Evolutionary conservation across 2,888 invertebrate genomes (phyloP), one percentile per base, ranked within the genome.

Genomic region (Nephrotoma guestfalica): DNA sequence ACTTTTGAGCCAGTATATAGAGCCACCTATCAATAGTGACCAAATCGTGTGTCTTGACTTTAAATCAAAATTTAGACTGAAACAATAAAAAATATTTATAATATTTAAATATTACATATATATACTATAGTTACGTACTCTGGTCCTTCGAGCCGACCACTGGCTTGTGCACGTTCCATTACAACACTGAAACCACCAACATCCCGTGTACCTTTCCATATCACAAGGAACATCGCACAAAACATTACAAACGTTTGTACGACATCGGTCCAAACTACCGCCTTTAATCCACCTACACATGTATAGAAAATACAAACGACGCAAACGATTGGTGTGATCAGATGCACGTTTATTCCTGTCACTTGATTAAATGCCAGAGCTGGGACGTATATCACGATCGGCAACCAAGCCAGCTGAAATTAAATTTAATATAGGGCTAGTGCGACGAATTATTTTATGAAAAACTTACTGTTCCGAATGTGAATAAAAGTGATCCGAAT

Each of bases 231-330:
- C 94, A 95, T 94, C 0, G 95, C 94, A 0, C 94, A 93, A 86
- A 95, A 93, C 95, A 95, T 95, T 0, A 95, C 91, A 83, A 94
- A 90, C 0, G 94, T 94, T 89, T 95, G 95, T 87, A 95, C 92
- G 0, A 95, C 95, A 89, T 95, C 95, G 0, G 95, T 95, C 95
- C 95, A 95, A 2, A 95, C 95, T 0, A 95, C 95, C 4, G 91
- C 91, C 89, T 94, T 94, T 2, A 95, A 90, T 13, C 95, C 95
- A 87, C 94, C 95, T 91, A 96, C 93, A 87, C 95, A 94, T 0
- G 96, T 96, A 89, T 96, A 96, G 90, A 96, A 95, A 89, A 96
- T 96, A 90, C 96, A 96, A 41, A 96, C 95, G 15, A 94, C 89
- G 88, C 96, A 96, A 4, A 96, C 95, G 18, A 96, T 92, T 0